Evolutionary conservation across 1,140 invertebrate species (phyloP), one percentile per base, ranked within the genome.

Genomic region (Whitmania pigra): DNA sequence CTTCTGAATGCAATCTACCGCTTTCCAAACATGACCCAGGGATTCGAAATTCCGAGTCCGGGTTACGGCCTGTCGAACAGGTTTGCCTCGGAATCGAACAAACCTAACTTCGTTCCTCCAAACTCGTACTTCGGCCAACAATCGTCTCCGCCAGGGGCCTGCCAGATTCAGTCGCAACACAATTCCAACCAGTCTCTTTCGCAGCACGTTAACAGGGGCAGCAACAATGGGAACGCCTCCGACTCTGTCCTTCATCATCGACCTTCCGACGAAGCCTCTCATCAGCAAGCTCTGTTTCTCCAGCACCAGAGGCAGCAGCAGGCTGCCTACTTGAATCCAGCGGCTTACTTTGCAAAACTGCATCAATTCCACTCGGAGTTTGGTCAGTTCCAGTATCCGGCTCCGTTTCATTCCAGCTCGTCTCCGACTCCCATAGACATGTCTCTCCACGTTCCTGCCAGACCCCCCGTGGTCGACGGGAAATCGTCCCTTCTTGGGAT

Each of bases 261-360:
- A 11, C 22, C 29, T 18, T 63, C 57, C 6, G 57, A 63, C 57
- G 29, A 25, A 22, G 29, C 29, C 0, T 31, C 22, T 63, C 57
- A n/a, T 13, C 57, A 63, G 11, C 57, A 63, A 7, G 57, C 22
- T n/a, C 57, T 63, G 22, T 31, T 63, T 13, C 29, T 63, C 11
- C 57, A 63, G 15, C 57, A 63, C 6, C 57, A 63, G 22, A 22
- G 57, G 22, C 57, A 63, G 57, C 57, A 63, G 18, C 57, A 63
- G 29, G 57, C 57, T 4, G 57, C 57, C 57, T 63, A 63, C 29
- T 63, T 63, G 29, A 63, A 63, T 31, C 57, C 57, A n/a, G 57
- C 57, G 11, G 57, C 57, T 63, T 63, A 63, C 29, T 63, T 63
- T 63, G 57, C 57, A 7, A 63, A 63, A 63, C 57, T 63, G 22